Conservation (phyloP, 2,113 vertebrate genomes). For the Limnothrissa miodon region DNA sequence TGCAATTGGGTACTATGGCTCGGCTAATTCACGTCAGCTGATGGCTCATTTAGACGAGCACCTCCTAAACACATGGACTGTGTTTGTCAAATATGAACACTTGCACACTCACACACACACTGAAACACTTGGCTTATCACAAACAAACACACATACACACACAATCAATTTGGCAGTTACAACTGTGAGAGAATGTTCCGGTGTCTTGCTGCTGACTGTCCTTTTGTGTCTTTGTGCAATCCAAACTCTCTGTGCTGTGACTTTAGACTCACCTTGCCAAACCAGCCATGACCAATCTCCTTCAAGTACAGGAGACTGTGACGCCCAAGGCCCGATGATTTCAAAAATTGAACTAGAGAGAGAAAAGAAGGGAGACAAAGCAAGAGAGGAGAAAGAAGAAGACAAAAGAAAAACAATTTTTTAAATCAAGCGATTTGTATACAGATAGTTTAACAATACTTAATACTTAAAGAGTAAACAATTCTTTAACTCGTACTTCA, state of each 20-base stretch:
- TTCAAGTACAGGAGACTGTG: constrained; percentile 94
- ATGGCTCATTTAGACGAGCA: not conserved
- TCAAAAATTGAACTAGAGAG: constrained; percentile 85
- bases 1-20: not conserved
- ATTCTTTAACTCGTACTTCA: not conserved
- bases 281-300: constrained; percentile 94
- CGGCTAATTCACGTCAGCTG: not conserved
- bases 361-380: constrained; percentile 22
- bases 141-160: constrained; percentile 9
- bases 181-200: not conserved
- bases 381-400: not conserved
- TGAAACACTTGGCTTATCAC: no score
- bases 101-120: constrained; percentile 6
- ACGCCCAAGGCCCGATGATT: constrained; percentile 85
- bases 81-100: not conserved
- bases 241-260: not conserved
- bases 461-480: no score
- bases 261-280: constrained; percentile 83
- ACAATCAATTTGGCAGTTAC: not conserved
- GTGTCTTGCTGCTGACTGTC: not conserved
- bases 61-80: not conserved
- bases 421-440: not conserved
- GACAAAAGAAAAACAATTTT: not conserved
- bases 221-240: not conserved
- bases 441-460: not conserved